Evolutionary conservation across 92 coral and sea anemone genomes (phyloP), one percentile per base, ranked within the genome.

Genomic region (Pocillopora meandrina): DNA sequence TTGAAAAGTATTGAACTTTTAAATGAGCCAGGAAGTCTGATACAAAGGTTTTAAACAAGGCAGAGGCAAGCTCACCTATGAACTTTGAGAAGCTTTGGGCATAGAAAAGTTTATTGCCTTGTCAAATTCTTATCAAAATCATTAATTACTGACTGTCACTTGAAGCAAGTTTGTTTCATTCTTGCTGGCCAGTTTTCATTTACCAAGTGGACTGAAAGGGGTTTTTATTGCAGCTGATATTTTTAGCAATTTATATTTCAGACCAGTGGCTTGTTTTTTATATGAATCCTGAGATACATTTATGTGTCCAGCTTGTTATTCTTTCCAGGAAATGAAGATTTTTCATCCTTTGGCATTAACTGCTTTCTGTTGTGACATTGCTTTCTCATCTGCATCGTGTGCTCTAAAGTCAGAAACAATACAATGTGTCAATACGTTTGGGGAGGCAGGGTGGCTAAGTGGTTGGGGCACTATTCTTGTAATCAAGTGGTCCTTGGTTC

Each of bases 371-470:
- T 95, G 92, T 20, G 91, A 87, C 95, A 92, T 92, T 34, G 98
- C 98, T 67, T 96, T 96, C 84, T 94, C 97, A 79, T 96, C 98
- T 1, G 98, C 98, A 92, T 96, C 98, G 82, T 96, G 98, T 10
- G 98, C 97, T 85, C 98, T 96, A 85, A 8, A 79, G 79, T 35
- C 62, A 60, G 18, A 58, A 73, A 12, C 42, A 12, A 23, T 35
- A 60, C 34, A 77, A 2, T 20, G 61, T 63, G 52, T 42, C 4
- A 42, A 7, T 42, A 26, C 1, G 31, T 26, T 26, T 26, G 31
- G 31, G 31, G 31, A 26, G 31, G 31, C 31, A 26, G 31, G 52
- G 52, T 3, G 52, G 52, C 52, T 7, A 42, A 42, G 52, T 42
- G 52, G 52, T 42, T 7, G 8, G 52, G 52, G 52, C 52, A 7